These are phyloP conservation scores for Lemur catta DNA, from an alignment of 2,797 vertebrate genomes.

Conservation along the genomic window DNA sequence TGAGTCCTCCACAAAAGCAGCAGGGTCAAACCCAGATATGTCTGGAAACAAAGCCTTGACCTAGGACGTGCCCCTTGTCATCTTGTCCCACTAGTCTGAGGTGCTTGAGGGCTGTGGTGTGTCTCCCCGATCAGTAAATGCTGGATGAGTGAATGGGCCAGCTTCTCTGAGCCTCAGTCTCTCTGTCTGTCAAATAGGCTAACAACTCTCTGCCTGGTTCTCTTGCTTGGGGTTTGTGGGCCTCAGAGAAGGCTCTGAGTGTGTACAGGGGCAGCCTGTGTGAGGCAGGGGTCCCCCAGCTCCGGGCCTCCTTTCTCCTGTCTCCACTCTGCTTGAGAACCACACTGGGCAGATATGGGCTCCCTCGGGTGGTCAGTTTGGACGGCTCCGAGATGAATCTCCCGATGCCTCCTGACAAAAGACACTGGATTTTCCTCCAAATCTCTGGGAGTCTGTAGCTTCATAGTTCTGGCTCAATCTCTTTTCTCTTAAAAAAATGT, in stretches of 20 bases:
- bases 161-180: not conserved
- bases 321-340: not conserved
- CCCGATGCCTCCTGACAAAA: not conserved
- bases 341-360: not conserved
- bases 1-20: not conserved
- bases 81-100: not conserved
- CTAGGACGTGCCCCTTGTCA: accelerated
- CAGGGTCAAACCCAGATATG: not conserved
- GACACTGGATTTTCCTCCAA: not conserved
- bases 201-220: not conserved
- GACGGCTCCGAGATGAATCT: not conserved
- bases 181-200: not conserved
- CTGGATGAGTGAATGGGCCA: not conserved
- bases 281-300: not conserved
- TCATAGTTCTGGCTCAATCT: not conserved
- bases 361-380: not conserved
- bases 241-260: not conserved
- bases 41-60: not conserved
- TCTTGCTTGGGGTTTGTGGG: not conserved
- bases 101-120: not conserved
- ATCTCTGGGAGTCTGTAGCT: not conserved
- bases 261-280: not conserved
- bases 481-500: not conserved
- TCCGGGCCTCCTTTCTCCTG: not conserved
- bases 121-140: not conserved